These are phyloP conservation scores for Brachyhypopomus gauderio DNA, from an alignment of 2,113 vertebrate genomes.

Conservation along the genomic window DNA sequence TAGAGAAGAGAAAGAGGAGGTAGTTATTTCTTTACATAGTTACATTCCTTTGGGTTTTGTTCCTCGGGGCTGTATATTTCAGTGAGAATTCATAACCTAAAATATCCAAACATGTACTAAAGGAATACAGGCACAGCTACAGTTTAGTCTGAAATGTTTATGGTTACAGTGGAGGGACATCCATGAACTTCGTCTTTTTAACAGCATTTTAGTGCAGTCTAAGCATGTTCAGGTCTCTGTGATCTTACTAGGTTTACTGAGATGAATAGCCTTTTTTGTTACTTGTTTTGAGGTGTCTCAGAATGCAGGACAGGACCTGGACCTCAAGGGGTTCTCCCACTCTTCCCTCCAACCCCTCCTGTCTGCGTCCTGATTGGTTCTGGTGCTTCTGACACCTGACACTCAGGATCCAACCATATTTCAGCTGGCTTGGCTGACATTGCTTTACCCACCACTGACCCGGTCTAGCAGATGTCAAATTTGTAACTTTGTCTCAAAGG, in stretches of 20 bases:
- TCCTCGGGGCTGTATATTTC: too few relatives aligned
- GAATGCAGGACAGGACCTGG: constrained; percentile 46
- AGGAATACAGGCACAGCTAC: too few relatives aligned
- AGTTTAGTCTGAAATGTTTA: background rate
- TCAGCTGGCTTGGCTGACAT: too few relatives aligned
- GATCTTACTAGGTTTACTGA: background rate
- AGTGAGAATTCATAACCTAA: too few relatives aligned
- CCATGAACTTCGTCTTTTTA: background rate
- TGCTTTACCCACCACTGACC: too few relatives aligned
- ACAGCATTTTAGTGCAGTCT: background rate
- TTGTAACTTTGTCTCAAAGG: too few relatives aligned
- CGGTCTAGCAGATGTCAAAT: too few relatives aligned
- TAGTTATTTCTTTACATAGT: too few relatives aligned
- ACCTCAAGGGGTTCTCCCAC: constrained; percentile 45
- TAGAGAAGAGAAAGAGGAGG: background rate
- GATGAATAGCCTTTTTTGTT: background rate
- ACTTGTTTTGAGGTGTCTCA: constrained; percentile 46
- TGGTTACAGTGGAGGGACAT: background rate
- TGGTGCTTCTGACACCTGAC: constrained; percentile 40
- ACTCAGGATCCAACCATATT: too few relatives aligned
- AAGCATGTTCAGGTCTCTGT: background rate
- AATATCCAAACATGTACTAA: too few relatives aligned
- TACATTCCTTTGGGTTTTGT: too few relatives aligned
- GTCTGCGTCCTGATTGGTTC: constrained; percentile 59
- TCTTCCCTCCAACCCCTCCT: constrained; percentile 50